A percentile compares a stretch with the other conserved stretches of the same genome.
Evolutionary conservation across 2,797 vertebrate genomes (phyloP).

Genomic region (Eospalax fontanierii): DNA sequence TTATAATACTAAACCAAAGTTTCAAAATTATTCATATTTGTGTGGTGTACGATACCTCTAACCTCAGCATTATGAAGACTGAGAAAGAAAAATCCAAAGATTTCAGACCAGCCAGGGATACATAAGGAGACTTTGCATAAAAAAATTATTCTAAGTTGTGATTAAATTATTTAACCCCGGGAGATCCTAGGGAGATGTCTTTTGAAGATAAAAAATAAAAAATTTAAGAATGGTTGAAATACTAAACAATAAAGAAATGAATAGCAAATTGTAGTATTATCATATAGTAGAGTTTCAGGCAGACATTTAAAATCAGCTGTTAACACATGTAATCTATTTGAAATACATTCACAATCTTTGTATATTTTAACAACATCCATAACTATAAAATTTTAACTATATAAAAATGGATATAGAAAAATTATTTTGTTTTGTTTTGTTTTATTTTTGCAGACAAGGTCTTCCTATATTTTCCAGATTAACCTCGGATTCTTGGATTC

Average conservation of each 20-base stretch:
- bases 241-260: background rate
- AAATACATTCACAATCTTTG: background rate
- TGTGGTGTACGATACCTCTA: background rate
- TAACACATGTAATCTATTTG: background rate
- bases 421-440: background rate
- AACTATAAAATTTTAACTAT: conserved; percentile 17
- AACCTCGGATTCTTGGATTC: background rate
- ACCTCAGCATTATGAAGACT: background rate
- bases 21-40: conserved; percentile 47
- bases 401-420: background rate
- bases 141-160: conserved; percentile 25
- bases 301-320: conserved; percentile 2
- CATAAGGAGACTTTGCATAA: background rate
- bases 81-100: background rate
- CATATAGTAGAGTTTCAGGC: background rate
- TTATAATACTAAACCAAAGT: conserved; percentile 41
- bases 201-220: conserved; percentile 7
- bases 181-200: background rate
- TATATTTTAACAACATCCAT: background rate
- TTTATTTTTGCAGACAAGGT: background rate
- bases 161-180: background rate
- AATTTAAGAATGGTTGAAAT: conserved; percentile 32
- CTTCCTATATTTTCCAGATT: background rate
- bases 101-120: background rate
- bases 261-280: background rate